These are phyloP conservation scores for Halcyon chelicuti DNA, from an alignment of 2,797 vertebrate genomes.

Conservation along the genomic window DNA sequence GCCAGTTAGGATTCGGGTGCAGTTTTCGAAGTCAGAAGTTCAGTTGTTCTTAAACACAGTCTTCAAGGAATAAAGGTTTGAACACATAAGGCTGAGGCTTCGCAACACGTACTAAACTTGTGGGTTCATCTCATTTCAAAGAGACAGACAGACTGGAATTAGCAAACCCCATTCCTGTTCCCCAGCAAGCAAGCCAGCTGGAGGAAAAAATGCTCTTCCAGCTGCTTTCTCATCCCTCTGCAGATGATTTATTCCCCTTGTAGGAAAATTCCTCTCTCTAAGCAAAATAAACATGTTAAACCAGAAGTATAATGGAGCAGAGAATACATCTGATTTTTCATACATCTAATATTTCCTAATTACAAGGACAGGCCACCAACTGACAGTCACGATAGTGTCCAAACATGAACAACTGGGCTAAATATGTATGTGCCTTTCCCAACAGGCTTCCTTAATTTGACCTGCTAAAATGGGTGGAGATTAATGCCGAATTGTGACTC, in stretches of 20 bases:
- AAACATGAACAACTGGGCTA: background rate
- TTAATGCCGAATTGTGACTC: background rate
- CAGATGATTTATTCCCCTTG: background rate
- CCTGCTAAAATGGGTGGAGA: background rate
- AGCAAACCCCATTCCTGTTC: background rate
- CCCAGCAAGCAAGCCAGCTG: background rate
- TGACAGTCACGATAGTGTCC: accelerated
- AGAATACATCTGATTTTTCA: background rate
- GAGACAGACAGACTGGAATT: background rate
- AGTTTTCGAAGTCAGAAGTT: background rate
- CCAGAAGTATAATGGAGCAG: background rate
- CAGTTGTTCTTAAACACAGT: background rate
- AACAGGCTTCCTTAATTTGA: background rate
- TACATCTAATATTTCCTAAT: background rate
- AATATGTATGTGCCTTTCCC: background rate
- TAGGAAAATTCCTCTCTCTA: background rate
- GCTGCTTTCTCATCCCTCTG: background rate
- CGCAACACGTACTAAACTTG: background rate
- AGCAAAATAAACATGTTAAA: background rate
- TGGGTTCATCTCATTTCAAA: background rate
- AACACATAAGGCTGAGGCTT: background rate
- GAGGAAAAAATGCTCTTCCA: background rate
- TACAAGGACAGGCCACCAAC: background rate
- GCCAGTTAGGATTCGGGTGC: background rate
- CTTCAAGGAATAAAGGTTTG: background rate